Evolutionary conservation across 2,797 vertebrate species (phyloP).

Genomic region (Platalea minor): DNA sequence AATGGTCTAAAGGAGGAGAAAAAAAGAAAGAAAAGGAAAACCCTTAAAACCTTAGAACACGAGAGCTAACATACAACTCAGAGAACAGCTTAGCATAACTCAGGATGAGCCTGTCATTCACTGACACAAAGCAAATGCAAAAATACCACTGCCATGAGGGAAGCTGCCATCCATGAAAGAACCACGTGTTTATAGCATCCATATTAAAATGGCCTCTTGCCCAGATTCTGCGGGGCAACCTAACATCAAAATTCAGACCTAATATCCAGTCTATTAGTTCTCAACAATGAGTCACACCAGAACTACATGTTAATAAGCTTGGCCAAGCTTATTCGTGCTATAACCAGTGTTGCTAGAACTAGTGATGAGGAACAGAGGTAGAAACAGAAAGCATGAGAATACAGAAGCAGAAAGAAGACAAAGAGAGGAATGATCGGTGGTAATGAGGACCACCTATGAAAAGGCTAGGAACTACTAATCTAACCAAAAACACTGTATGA

Average conservation of each 20-base stretch:
- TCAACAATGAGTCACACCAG: background rate
- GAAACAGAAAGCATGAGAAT: background rate
- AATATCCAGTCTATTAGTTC: background rate
- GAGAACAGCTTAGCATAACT: background rate
- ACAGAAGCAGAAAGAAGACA: background rate
- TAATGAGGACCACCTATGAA: background rate
- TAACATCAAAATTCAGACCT: background rate
- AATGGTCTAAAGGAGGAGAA: slow-evolving; percentile 82
- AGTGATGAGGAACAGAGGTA: background rate
- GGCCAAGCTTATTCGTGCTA: background rate
- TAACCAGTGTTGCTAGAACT: background rate
- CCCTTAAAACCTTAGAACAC: background rate
- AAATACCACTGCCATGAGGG: background rate
- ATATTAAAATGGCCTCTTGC: background rate
- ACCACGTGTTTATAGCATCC: background rate
- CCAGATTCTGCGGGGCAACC: background rate
- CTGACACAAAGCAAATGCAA: background rate
- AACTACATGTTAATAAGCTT: background rate
- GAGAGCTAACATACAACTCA: background rate
- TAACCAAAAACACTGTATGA: background rate
- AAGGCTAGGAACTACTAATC: background rate
- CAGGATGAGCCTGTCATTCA: background rate
- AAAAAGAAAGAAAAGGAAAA: background rate
- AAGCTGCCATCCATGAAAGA: background rate
- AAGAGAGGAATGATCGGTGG: background rate